phyloP scores from a whole-genome alignment of 2,113 vertebrate species.

The Dicaeum eximium region DNA sequence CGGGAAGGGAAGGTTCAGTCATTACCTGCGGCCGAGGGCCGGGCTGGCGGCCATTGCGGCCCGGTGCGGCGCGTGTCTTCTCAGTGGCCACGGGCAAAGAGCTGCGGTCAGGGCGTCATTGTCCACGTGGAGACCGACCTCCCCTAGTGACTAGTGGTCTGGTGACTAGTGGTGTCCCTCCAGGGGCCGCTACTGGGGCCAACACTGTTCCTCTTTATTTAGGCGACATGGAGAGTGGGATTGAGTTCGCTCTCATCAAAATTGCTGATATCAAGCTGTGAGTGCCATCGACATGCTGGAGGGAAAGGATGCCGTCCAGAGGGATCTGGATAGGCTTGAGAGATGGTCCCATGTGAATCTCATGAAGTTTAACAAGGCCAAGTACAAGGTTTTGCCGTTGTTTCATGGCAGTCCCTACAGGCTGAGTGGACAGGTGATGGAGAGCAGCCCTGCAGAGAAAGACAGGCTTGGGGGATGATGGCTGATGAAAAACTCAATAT shows the following conservation, averaged over 20 bases:
- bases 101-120: background rate
- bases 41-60: too few relatives aligned
- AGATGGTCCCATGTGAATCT: background rate
- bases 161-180: too few relatives aligned
- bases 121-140: background rate
- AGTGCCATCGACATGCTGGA: background rate
- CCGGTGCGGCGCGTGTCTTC: accelerated
- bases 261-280: background rate
- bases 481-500: background rate
- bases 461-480: too few relatives aligned
- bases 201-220: background rate
- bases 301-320: background rate
- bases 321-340: background rate
- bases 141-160: too few relatives aligned
- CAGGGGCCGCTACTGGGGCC: background rate
- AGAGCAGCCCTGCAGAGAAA: background rate
- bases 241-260: background rate
- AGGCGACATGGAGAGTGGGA: too few relatives aligned
- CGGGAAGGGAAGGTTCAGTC: too few relatives aligned
- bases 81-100: background rate
- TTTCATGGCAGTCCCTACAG: background rate
- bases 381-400: background rate
- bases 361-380: background rate
- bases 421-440: too few relatives aligned
- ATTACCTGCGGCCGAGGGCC: accelerated